Evolutionary conservation across 2,888 invertebrate species (phyloP), one percentile per base, ranked within the genome.

Genomic region (Metacarcinus magister): DNA sequence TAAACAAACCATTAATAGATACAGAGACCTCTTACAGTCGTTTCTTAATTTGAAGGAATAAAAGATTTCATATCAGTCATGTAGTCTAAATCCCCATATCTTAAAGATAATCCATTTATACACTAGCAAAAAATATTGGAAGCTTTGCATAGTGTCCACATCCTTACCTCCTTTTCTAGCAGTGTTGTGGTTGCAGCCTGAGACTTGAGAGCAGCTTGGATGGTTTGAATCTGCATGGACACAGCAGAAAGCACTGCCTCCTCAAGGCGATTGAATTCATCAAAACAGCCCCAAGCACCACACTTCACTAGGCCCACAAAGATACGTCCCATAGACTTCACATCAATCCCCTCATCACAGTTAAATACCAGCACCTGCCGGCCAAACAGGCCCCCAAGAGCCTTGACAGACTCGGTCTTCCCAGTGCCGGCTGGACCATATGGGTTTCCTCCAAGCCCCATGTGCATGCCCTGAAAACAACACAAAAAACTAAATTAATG

Each of bases 361-460:
- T 99, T 99, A 97, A 99, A 99, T 10, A 99, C 99, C 93, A 99
- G 98, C n/a, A 99, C 99, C 97, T 99, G 98, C 95, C 99, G 98
- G 0, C 99, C 99, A 97, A 99, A 98, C 97, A 99, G 98, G 5
- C 98, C 98, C 0, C 99, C 99, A 8, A 99, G 98, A 0, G 99
- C 99, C 98, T 99, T 99, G 0, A 99, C 99, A 43, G 99, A 99
- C 98, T 99, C 99, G 0, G 99, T 99, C 98, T 99, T 99, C 0
- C 99, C 99, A 0, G 99, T 99, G 95, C 99, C 99, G 39, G 99
- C 99, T 0, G 99, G 99, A 0, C 99, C 99, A 97, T 99, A 99
- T 0, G 99, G 99, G 98, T 99, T 99, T 13, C 99, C 99, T 96
- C 99, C 99, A 97, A 99, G 98, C 0, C 99, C 99, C 98, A 99